These are phyloP conservation scores for Drosophila varians DNA, from an alignment of 1,140 invertebrate species.

Conservation along the genomic window DNA sequence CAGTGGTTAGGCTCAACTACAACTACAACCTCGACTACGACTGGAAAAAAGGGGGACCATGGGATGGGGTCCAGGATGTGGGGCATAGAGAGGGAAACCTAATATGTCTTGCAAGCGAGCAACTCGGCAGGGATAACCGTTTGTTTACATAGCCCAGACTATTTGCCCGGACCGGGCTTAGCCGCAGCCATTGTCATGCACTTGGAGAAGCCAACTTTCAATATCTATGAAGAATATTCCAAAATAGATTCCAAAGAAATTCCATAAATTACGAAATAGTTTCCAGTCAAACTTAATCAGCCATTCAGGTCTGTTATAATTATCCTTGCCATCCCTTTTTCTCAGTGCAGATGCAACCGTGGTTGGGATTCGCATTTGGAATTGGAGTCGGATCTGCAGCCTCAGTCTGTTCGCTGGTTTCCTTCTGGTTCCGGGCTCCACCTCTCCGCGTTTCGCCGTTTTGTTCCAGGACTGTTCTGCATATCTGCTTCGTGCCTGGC, in stretches of 20 bases:
- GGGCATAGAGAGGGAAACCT: constrained; percentile 51
- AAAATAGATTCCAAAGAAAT: neutral
- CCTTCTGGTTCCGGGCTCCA: constrained; percentile 33
- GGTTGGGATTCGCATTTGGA: constrained; percentile 31
- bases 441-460: neutral
- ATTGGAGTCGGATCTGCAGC: constrained; percentile 23
- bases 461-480: constrained; percentile 39
- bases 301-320: neutral
- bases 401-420: constrained; percentile 32
- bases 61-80: neutral
- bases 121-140: constrained; percentile 70
- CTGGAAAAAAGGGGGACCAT: neutral
- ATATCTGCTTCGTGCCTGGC: constrained; percentile 72
- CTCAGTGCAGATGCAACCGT: constrained; percentile 17
- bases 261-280: neutral
- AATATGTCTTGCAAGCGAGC: constrained; percentile 73
- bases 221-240: neutral
- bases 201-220: neutral
- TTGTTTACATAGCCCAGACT: constrained; percentile 69
- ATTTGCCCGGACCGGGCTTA: constrained; percentile 44
- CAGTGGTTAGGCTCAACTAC: constrained; percentile 73
- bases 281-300: neutral
- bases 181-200: constrained; percentile 20
- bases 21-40: constrained; percentile 7
- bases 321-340: neutral